Evolutionary conservation across 2,888 invertebrate species (phyloP), one percentile per base, ranked within the genome.

Genomic region (Myathropa florea): DNA sequence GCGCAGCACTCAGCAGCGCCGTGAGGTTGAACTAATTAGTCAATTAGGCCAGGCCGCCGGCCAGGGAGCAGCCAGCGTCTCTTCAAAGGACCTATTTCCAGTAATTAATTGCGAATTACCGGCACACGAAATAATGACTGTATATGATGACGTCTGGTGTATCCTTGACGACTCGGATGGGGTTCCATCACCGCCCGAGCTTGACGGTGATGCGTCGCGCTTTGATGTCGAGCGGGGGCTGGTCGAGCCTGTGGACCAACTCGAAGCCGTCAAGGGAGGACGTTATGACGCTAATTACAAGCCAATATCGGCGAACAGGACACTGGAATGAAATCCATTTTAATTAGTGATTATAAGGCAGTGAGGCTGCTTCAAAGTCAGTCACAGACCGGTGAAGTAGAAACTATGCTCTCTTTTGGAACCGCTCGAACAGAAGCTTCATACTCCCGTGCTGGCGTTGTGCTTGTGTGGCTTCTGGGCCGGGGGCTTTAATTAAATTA

Each of bases 101-200:
- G 46, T 79, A 65, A 79, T 72, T 79, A 72, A 65, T 79, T 72
- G 71, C 79, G 57, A 79, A 71, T 79, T 79, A 72, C 71, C 53
- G 18, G 46, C 71, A 65, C 30, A 79, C 71, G 63, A 72, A 79
- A 65, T 79, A 72, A 65, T 79, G 46, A 72, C 71, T 21, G 72
- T 65, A 60, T 79, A 72, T 72, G 39, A 79, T 64, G 78, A 78
- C 39, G 70, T 79, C 57, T 65, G 71, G 71, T 59, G 71, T 71
- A 71, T 59, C 70, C 21, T 10, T 26, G 55, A 78, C 46, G 68
- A 63, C 21, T 23, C 23, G 10, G 39, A 33, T 18, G 46, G n/a
- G 18, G 4, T 6, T 18, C 39, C 14, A 6, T 6, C 39, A 46
- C 18, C n/a, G n/a, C 4, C 7, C 18, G 46, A 46, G n/a, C 4